These are phyloP conservation scores for Rhipidura dahli DNA, from an alignment of 2,113 vertebrate genomes.

Conservation along the genomic window DNA sequence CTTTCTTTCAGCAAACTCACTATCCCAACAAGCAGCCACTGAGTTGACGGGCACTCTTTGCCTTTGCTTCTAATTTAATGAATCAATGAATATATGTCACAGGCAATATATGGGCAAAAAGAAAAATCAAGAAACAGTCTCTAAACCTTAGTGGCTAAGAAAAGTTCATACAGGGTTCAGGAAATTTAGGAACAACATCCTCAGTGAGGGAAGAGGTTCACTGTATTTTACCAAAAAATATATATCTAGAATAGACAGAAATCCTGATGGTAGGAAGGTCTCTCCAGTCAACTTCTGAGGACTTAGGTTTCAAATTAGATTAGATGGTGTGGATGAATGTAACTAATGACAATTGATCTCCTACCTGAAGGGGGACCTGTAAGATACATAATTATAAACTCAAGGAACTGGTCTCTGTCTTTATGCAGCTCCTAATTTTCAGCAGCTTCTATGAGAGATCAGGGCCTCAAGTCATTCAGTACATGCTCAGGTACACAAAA, in stretches of 20 bases:
- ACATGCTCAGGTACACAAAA: neutral
- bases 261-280: neutral
- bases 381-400: neutral
- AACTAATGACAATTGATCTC: neutral
- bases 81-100: neutral
- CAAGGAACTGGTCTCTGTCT: neutral
- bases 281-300: neutral
- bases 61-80: neutral
- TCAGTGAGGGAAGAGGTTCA: neutral
- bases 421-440: neutral
- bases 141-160: neutral
- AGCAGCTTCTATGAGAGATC: neutral
- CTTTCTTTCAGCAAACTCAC: neutral
- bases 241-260: neutral
- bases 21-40: neutral
- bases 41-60: neutral
- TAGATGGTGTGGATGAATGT: neutral
- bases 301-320: neutral
- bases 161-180: fast-evolving
- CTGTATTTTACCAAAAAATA: neutral
- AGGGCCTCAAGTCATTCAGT: neutral
- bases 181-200: neutral
- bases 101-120: neutral
- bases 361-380: neutral
- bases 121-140: neutral